A percentile compares a stretch with the other conserved stretches of the same genome.
Conservation (phyloP, 2,113 vertebrate genomes). For the Oreochromis spilurus region DNA sequence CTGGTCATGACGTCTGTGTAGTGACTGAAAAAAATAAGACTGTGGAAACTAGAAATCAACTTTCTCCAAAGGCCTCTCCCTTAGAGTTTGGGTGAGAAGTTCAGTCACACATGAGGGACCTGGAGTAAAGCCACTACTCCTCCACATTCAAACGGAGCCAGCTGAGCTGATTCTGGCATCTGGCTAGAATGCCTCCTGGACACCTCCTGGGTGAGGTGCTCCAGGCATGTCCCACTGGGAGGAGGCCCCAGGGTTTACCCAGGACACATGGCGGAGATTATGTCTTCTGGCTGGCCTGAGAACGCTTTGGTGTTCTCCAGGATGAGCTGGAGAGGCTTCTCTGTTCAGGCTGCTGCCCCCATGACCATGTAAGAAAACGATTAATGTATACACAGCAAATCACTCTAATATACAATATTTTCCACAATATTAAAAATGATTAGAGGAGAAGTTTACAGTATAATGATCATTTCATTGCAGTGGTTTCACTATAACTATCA, state of each 20-base stretch:
- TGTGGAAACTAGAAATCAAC: neutral
- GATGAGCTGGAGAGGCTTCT: neutral
- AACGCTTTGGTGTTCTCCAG: accelerated
- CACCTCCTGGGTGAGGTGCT: neutral
- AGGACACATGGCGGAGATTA: neutral
- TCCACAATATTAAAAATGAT: neutral
- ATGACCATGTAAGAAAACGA: neutral
- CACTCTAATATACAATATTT: neutral
- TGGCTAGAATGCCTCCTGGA: neutral
- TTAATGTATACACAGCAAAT: neutral
- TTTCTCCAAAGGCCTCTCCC: neutral
- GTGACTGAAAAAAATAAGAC: neutral
- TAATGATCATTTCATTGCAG: neutral
- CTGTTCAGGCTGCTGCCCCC: neutral
- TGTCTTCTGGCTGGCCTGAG: neutral
- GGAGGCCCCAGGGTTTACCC: neutral
- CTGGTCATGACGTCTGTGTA: neutral
- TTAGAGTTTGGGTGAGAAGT: neutral
- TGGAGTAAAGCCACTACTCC: neutral
- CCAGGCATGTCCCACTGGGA: neutral
- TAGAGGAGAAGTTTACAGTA: neutral
- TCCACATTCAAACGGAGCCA: neutral
- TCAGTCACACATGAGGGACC: neutral
- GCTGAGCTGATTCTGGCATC: neutral
- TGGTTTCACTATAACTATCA: neutral